Conservation (phyloP, 2,888 invertebrate species). For the Lasioglossum oenotherae region DNA sequence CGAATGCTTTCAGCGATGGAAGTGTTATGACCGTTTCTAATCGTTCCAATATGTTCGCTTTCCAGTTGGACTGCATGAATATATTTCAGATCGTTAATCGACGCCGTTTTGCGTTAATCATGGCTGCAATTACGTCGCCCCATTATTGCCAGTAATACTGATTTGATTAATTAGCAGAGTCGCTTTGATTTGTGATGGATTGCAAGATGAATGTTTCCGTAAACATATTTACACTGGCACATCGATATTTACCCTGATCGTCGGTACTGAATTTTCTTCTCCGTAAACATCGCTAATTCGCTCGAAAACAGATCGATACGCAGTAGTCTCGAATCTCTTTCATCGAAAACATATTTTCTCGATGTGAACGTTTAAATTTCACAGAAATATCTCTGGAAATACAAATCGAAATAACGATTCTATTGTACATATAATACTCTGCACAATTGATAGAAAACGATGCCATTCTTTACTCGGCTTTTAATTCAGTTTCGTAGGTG, state of each 20-base stretch:
- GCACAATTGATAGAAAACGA: background rate
- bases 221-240: conserved; percentile 47
- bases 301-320: conserved; percentile 5
- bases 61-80: background rate
- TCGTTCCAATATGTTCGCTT: background rate
- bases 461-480: too few relatives aligned
- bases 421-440: background rate
- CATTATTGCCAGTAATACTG: conserved; percentile 38
- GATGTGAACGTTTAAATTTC: background rate
- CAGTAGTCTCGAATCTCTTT: background rate
- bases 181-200: conserved; percentile 45
- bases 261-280: conserved; percentile 9
- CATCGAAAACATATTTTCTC: background rate
- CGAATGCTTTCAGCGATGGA: background rate
- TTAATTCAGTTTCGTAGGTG: too few relatives aligned
- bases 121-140: conserved; percentile 40
- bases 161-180: conserved; percentile 53
- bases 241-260: conserved; percentile 20
- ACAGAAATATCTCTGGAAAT: background rate
- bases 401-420: background rate
- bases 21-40: background rate
- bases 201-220: conserved; percentile 20
- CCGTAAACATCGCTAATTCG: background rate
- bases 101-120: conserved; percentile 52
- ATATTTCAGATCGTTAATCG: conserved; percentile 37